Evolutionary conservation across 2,888 invertebrate genomes (phyloP).

Genomic region (Hypolimnas misippus): DNA sequence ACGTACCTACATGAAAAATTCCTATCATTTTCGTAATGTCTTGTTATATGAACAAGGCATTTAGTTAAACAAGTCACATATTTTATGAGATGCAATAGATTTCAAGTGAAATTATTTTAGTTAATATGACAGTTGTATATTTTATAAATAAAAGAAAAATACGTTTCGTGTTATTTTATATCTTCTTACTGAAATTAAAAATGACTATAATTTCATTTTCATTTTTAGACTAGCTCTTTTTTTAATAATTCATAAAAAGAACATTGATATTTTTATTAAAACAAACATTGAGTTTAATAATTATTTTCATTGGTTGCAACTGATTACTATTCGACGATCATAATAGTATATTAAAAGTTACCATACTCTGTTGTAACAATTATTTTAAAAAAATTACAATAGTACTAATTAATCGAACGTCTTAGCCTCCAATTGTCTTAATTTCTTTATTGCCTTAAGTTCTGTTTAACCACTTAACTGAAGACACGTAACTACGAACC

Average conservation of each 20-base stretch:
- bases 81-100: conserved; percentile 20
- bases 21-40: conserved; percentile 29
- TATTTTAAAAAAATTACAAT: not conserved
- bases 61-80: conserved; percentile 20
- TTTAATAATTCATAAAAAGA: too few relatives aligned
- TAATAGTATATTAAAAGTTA: too few relatives aligned
- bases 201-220: not conserved
- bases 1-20: conserved; percentile 27
- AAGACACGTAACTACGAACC: not conserved
- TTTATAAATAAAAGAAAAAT: conserved; percentile 13
- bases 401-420: not conserved
- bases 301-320: too few relatives aligned
- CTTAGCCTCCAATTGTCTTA: not conserved
- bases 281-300: too few relatives aligned
- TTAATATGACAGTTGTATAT: conserved; percentile 10
- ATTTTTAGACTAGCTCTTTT: not conserved
- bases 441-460: not conserved
- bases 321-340: too few relatives aligned
- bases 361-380: not conserved
- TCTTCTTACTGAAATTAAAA: not conserved
- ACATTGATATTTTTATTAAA: too few relatives aligned
- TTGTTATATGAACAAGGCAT: conserved; percentile 13
- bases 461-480: not conserved
- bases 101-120: conserved; percentile 3
- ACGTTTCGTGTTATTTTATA: not conserved